Percentiles rank a stretch among this genome's conserved stretches.
Evolutionary conservation across 2,888 invertebrate genomes (phyloP).

Genomic region (Scrobipalpa costella): DNA sequence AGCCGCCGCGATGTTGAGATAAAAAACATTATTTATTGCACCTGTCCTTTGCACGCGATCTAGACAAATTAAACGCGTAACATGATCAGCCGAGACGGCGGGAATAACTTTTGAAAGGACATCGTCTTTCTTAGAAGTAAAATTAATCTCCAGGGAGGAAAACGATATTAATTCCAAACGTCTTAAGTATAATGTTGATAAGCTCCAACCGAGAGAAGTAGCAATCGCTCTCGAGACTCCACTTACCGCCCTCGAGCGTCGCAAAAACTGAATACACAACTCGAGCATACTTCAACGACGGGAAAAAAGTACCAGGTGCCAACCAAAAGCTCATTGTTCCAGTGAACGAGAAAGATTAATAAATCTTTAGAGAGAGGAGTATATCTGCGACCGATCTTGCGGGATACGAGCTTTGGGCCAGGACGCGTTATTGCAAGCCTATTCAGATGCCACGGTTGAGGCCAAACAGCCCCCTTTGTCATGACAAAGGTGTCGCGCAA

Average conservation of each 20-base stretch:
- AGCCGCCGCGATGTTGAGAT: conserved; percentile 66
- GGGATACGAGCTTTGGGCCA: conserved; percentile 72
- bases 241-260: conserved; percentile 58
- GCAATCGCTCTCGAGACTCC: conserved; percentile 55
- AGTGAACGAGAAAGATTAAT: conserved; percentile 75
- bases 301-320: conserved; percentile 77
- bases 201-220: conserved; percentile 39
- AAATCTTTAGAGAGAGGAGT: conserved; percentile 75
- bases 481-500: conserved; percentile 80
- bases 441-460: conserved; percentile 79
- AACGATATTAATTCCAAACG: conserved; percentile 41
- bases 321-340: conserved; percentile 77
- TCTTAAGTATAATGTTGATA: conserved; percentile 27
- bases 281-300: conserved; percentile 63
- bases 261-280: conserved; percentile 68
- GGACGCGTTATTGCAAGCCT: conserved; percentile 79
- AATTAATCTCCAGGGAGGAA: conserved; percentile 32
- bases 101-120: conserved; percentile 55
- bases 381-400: conserved; percentile 78
- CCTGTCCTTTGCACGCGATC: conserved; percentile 71
- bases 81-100: conserved; percentile 63
- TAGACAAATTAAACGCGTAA: conserved; percentile 78
- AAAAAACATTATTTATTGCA: conserved; percentile 75
- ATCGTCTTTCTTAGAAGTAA: conserved; percentile 45
- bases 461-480: conserved; percentile 79